Evolutionary conservation across 2,113 vertebrate species (phyloP).

Genomic region (Coturnix japonica): DNA sequence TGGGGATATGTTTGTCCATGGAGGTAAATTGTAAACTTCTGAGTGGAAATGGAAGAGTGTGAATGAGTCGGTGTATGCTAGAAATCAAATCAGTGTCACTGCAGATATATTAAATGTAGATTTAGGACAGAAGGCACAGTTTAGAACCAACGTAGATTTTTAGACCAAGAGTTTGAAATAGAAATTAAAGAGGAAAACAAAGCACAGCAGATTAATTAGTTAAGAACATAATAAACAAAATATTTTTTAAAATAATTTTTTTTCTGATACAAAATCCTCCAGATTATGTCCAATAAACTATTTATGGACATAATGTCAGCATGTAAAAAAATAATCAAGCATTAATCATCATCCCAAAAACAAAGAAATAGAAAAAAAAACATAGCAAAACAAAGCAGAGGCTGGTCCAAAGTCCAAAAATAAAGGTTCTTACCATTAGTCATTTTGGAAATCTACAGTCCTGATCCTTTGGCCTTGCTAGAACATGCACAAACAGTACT

Average conservation of each 20-base stretch:
- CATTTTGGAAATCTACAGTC: not conserved
- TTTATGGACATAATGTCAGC: not conserved
- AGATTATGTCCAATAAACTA: not conserved
- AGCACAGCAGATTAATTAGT: not conserved
- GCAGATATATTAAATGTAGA: not conserved
- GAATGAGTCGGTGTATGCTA: not conserved
- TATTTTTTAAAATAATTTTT: not conserved
- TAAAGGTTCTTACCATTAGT: not conserved
- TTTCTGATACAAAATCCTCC: not conserved
- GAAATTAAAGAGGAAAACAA: not conserved
- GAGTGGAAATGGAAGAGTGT: not conserved
- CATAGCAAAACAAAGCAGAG: not conserved
- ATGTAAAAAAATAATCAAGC: not conserved
- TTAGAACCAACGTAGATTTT: not conserved
- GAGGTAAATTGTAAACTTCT: not conserved
- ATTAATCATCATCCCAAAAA: not conserved
- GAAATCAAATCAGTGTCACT: not conserved
- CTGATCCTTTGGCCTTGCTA: not conserved
- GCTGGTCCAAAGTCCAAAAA: not conserved
- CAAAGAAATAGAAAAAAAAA: not conserved
- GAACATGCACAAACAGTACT: not conserved
- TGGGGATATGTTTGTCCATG: accelerated
- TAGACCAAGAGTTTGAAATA: not conserved
- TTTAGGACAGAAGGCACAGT: not conserved
- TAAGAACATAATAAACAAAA: not conserved